phyloP scores from a whole-genome alignment of 2,888 invertebrate genomes.

The Megalurothrips usitatus region DNA sequence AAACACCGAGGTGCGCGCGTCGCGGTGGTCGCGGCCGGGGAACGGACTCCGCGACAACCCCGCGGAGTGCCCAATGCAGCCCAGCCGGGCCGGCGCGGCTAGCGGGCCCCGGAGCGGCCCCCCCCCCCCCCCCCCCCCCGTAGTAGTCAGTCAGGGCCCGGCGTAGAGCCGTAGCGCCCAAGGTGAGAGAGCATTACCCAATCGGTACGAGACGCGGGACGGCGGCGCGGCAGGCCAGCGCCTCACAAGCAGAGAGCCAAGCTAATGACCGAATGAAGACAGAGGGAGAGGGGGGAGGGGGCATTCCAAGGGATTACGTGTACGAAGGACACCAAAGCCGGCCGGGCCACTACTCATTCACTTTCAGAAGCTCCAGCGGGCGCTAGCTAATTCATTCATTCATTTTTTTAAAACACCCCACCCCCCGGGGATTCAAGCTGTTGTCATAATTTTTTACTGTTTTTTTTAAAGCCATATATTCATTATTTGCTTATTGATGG shows the following conservation, averaged over 20 bases:
- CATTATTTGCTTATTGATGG: too few relatives aligned
- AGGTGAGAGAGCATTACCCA: constrained; percentile 22
- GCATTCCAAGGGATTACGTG: background rate
- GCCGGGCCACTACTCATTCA: background rate
- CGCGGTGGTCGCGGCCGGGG: too few relatives aligned
- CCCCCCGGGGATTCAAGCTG: too few relatives aligned
- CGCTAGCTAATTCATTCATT: too few relatives aligned
- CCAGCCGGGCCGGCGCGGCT: background rate
- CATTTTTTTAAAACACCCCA: too few relatives aligned
- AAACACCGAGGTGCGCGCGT: too few relatives aligned
- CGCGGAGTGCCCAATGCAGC: background rate
- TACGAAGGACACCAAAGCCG: background rate
- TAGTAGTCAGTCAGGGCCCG: background rate
- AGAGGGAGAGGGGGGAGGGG: background rate
- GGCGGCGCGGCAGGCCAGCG: too few relatives aligned
- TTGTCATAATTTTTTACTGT: too few relatives aligned
- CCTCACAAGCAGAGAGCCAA: constrained; percentile 8
- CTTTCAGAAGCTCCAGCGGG: too few relatives aligned
- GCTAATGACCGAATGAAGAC: constrained; percentile 16
- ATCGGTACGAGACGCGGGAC: background rate
- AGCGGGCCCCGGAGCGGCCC: background rate
- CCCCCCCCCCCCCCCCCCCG: background rate
- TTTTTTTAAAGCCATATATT: too few relatives aligned
- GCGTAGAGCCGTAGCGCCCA: background rate
- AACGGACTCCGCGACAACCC: background rate